These are phyloP conservation scores for Carposina sasakii DNA, from an alignment of 1,140 invertebrate species.

Conservation along the genomic window DNA sequence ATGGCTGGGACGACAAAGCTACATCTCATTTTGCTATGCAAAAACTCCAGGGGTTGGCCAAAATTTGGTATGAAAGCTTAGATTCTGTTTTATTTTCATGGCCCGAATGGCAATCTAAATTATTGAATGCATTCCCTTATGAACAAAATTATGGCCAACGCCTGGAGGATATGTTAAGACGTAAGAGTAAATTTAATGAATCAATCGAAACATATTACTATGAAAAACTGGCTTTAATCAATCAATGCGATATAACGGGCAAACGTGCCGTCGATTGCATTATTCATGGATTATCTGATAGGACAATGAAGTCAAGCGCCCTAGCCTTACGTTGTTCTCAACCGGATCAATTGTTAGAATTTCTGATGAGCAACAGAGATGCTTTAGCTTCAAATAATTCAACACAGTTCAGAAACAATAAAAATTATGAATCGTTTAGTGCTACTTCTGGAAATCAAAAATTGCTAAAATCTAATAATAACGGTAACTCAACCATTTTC, in stretches of 20 bases:
- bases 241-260: slow-evolving; percentile 9
- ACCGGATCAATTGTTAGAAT: slow-evolving; percentile 11
- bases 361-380: slow-evolving; percentile 4
- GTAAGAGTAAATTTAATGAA: too few species aligned
- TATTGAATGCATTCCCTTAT: too few species aligned
- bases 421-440: not conserved
- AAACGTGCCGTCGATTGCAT: slow-evolving; percentile 13
- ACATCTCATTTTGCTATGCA: slow-evolving; percentile 24
- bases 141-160: too few species aligned
- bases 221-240: too few species aligned
- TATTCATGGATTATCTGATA: slow-evolving; percentile 14
- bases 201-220: too few species aligned
- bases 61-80: slow-evolving; percentile 20
- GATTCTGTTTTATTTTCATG: too few species aligned
- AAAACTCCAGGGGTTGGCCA: slow-evolving; percentile 16
- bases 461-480: not conserved
- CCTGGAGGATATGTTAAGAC: too few species aligned
- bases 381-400: not conserved
- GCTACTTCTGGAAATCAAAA: not conserved
- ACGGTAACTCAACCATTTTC: not conserved
- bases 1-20: slow-evolving; percentile 21
- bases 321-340: slow-evolving; percentile 6
- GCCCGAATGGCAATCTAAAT: too few species aligned
- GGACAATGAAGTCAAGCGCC: slow-evolving; percentile 11
- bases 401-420: not conserved